phyloP scores from a whole-genome alignment of 2,888 invertebrate species.

The Cephalotes varians region DNA sequence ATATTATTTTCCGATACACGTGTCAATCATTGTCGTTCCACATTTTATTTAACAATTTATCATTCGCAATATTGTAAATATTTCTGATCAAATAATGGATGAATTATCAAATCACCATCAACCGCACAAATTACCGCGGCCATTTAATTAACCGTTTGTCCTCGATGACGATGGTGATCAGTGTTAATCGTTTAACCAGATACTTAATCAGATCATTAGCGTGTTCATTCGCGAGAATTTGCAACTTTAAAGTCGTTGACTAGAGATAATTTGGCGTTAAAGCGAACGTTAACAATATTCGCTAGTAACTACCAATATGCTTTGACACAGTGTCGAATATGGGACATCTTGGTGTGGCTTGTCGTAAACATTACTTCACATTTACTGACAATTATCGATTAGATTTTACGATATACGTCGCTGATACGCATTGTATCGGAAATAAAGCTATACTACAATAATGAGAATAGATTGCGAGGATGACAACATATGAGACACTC shows the following conservation, averaged over 20 bases:
- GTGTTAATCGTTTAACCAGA: not conserved
- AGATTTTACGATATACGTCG: not conserved
- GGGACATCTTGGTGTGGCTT: slow-evolving; percentile 10
- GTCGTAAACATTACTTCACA: slow-evolving; percentile 39
- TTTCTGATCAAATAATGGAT: not conserved
- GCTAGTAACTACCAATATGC: not conserved
- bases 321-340: not conserved
- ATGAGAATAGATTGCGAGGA: slow-evolving; percentile 15
- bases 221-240: slow-evolving; percentile 19
- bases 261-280: not conserved
- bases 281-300: slow-evolving; percentile 37
- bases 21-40: not conserved
- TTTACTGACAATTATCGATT: slow-evolving; percentile 38
- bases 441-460: slow-evolving; percentile 26
- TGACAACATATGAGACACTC: slow-evolving; percentile 1
- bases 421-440: not conserved
- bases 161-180: not conserved
- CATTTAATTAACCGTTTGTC: slow-evolving; percentile 40
- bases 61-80: not conserved
- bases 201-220: slow-evolving; percentile 9
- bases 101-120: not conserved
- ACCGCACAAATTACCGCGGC: not conserved
- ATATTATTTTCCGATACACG: not conserved
- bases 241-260: slow-evolving; percentile 27
- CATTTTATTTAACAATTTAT: not conserved